phyloP scores from a whole-genome alignment of 2,888 invertebrate genomes.

The Microchrysa polita region DNA sequence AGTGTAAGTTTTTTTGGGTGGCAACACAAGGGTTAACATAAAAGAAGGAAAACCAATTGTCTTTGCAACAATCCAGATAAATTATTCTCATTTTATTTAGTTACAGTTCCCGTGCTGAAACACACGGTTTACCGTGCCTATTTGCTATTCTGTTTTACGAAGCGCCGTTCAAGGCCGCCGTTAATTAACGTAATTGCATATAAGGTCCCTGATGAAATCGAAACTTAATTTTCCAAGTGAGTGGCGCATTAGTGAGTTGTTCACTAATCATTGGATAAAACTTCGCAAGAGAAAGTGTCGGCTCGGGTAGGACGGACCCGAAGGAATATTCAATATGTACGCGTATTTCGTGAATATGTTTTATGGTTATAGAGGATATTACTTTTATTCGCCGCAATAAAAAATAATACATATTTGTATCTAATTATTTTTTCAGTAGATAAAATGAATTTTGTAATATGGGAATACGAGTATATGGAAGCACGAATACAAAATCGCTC shows the following conservation, averaged over 20 bases:
- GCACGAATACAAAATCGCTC: too few species aligned
- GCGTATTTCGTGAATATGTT: conserved; percentile 4
- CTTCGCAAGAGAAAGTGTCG: too few species aligned
- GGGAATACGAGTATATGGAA: too few species aligned
- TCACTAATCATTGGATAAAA: too few species aligned
- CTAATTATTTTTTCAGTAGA: too few species aligned
- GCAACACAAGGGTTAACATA: too few species aligned
- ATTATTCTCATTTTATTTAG: conserved; percentile 1
- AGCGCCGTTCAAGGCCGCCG: background rate
- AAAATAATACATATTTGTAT: background rate
- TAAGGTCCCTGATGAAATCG: conserved; percentile 37
- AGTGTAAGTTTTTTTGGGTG: background rate
- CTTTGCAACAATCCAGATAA: background rate
- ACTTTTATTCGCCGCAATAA: conserved; percentile 10
- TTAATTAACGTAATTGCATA: conserved; percentile 40
- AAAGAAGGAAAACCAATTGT: background rate
- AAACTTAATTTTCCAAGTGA: conserved; percentile 43
- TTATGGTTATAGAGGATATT: conserved; percentile 25
- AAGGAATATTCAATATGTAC: background rate
- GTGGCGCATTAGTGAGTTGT: conserved; percentile 26
- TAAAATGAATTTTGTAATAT: too few species aligned
- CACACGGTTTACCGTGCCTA: too few species aligned
- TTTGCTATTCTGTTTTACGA: background rate
- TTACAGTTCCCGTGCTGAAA: background rate
- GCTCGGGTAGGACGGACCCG: too few species aligned